Percentiles rank a stretch among this genome's conserved stretches.
phyloP scores from a whole-genome alignment of 2,797 vertebrate genomes.

The Cirrhinus molitorella region DNA sequence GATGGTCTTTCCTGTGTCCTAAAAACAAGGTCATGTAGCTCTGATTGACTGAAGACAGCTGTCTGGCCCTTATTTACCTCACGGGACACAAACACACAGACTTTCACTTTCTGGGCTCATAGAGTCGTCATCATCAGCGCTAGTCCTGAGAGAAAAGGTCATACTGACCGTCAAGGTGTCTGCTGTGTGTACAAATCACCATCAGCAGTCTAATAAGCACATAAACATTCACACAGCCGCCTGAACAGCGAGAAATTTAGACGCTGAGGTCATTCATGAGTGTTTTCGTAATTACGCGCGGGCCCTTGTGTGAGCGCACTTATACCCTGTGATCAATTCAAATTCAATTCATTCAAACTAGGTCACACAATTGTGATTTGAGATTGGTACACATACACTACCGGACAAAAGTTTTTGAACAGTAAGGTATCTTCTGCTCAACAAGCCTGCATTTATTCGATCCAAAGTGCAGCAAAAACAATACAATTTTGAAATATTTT shows the following conservation, averaged over 20 bases:
- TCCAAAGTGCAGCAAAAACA: no score
- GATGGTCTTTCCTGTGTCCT: slow-evolving; percentile 44
- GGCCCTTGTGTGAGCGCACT: background rate
- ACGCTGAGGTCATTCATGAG: slow-evolving; percentile 1
- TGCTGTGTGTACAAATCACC: slow-evolving; percentile 36
- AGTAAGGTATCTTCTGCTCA: no score
- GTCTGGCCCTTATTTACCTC: slow-evolving; percentile 52
- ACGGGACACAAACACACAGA: slow-evolving; percentile 19
- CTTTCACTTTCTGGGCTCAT: slow-evolving; percentile 32
- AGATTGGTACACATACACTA: no score
- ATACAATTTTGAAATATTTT: no score
- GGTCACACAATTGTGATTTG: no score
- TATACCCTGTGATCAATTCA: background rate
- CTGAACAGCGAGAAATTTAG: background rate
- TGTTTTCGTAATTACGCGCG: background rate
- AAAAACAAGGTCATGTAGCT: slow-evolving; percentile 50
- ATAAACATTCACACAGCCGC: slow-evolving; percentile 33
- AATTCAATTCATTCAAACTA: no score
- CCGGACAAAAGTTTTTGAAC: no score
- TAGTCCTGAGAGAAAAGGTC: slow-evolving; percentile 48
- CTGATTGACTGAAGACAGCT: slow-evolving; percentile 53
- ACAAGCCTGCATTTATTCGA: no score
- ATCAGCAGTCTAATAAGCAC: slow-evolving; percentile 41
- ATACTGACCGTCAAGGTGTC: slow-evolving; percentile 38
- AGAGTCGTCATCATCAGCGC: slow-evolving; percentile 4